phyloP scores from a whole-genome alignment of 2,113 vertebrate genomes.

The Pedionomus torquatus region DNA sequence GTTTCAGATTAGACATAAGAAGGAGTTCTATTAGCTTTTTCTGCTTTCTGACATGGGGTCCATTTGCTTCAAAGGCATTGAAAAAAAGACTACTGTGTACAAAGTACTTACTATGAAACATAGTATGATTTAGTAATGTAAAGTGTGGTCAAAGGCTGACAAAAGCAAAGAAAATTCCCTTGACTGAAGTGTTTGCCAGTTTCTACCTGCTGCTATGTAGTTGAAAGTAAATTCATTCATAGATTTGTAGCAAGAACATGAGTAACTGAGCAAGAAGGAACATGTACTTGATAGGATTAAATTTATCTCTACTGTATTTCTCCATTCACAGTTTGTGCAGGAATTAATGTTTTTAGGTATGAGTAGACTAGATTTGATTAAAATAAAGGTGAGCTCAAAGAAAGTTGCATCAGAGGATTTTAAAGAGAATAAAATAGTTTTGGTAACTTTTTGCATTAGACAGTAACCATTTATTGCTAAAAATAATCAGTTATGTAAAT shows the following conservation, averaged over 20 bases:
- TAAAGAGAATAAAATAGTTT: background rate
- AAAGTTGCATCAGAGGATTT: background rate
- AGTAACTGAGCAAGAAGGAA: background rate
- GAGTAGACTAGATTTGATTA: background rate
- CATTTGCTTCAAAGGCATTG: background rate
- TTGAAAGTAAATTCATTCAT: background rate
- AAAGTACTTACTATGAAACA: background rate
- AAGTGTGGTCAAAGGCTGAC: background rate
- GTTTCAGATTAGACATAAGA: constrained; percentile 11
- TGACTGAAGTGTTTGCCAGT: background rate
- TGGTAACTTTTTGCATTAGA: background rate
- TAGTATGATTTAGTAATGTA: constrained; percentile 1
- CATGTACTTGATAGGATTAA: background rate
- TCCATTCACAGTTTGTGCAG: background rate
- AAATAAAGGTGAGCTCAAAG: background rate
- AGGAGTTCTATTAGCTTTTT: background rate
- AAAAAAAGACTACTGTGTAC: background rate
- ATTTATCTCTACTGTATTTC: background rate
- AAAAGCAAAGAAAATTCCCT: background rate
- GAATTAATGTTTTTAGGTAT: background rate
- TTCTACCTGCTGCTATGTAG: background rate
- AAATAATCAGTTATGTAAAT: background rate
- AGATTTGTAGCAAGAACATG: background rate
- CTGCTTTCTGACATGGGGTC: background rate
- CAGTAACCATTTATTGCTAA: background rate